Evolutionary conservation across 2,113 vertebrate genomes (phyloP), one percentile per base, ranked within the genome.

Genomic region (Crotalus tigris): DNA sequence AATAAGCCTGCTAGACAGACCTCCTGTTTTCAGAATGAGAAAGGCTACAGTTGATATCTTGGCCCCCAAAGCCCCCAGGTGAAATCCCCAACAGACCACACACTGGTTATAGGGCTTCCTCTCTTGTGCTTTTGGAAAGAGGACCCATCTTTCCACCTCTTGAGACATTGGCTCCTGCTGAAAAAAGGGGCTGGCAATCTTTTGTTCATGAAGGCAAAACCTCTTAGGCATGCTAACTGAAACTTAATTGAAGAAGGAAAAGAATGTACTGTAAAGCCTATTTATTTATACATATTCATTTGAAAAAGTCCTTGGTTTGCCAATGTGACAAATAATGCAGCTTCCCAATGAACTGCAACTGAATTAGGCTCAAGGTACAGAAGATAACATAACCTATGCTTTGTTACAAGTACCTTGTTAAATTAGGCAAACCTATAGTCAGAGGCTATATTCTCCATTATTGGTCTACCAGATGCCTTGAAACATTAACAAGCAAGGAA

Each of bases 1-100:
- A 90, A 85, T 90, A 59, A 92, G 91, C 81, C 91, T 91, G 90
- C 81, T 92, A 91, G 93, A 94, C 51, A 90, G 88, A 87, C 87
- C 64, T 57, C 51, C 88, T 49, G 81, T 58, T 90, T 90, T 90
- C 88, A 92, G 90, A 92, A 92, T 90, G 75, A 92, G 51, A 94
- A 92, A 90, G 85, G 58, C 88, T 90, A 69, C 93, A 92, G 64
- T 90, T 85, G 75, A 69, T 75, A 64, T 90, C 51, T 88, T 49
- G 9, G 58, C 58, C 29, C 54, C 81, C 85, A 92, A 89, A 92
- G 33, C n/a, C 54, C 69, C 9, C 17, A 8, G 33, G 49, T 26
- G 26, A 90, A 90, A 90, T 87, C 90, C 91, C 88, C 69, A n/a
- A 57, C 49, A n/a, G 91, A 94, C 26, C 12, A 87, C 33, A 24